phyloP scores from a whole-genome alignment of 2,888 invertebrate genomes.

The Eulithis prunata region DNA sequence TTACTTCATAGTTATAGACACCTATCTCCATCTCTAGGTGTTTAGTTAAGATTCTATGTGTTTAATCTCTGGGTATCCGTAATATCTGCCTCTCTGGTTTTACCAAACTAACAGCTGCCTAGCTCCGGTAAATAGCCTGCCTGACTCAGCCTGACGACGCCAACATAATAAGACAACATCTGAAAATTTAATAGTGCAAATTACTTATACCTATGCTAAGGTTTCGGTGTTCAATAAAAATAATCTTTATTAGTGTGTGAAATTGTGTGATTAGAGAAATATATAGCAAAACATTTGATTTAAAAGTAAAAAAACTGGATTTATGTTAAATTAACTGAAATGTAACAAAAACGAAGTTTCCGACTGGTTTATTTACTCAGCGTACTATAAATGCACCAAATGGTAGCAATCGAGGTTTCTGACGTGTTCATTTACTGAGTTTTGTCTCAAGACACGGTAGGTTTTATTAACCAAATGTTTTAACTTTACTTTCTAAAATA shows the following conservation, averaged over 20 bases:
- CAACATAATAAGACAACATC: slow-evolving; percentile 63
- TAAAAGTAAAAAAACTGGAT: background rate
- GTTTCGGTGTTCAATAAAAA: slow-evolving; percentile 10
- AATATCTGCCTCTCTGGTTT: slow-evolving; percentile 26
- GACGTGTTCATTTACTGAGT: too few species aligned
- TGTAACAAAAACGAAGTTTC: background rate
- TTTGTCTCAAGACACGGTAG: background rate
- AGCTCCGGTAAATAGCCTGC: slow-evolving; percentile 45
- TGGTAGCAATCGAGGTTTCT: too few species aligned
- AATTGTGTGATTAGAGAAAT: slow-evolving; percentile 6
- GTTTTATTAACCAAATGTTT: too few species aligned
- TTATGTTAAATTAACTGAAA: background rate
- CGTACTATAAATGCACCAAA: too few species aligned
- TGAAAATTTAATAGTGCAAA: slow-evolving; percentile 66
- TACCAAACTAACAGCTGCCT: slow-evolving; percentile 53
- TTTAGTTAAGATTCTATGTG: slow-evolving; percentile 25
- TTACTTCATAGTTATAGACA: slow-evolving; percentile 2
- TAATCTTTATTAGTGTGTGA: slow-evolving; percentile 3
- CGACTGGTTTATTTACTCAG: too few species aligned
- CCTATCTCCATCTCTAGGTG: slow-evolving; percentile 23
- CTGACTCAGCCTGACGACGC: slow-evolving; percentile 60
- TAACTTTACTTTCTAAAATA: background rate
- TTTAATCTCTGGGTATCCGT: slow-evolving; percentile 11
- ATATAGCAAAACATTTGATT: slow-evolving; percentile 8
- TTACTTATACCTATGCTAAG: slow-evolving; percentile 47